Percentiles rank a stretch among this genome's conserved stretches.
phyloP scores from a whole-genome alignment of 2,888 invertebrate genomes.

The Scaptomyza tumidula region DNA sequence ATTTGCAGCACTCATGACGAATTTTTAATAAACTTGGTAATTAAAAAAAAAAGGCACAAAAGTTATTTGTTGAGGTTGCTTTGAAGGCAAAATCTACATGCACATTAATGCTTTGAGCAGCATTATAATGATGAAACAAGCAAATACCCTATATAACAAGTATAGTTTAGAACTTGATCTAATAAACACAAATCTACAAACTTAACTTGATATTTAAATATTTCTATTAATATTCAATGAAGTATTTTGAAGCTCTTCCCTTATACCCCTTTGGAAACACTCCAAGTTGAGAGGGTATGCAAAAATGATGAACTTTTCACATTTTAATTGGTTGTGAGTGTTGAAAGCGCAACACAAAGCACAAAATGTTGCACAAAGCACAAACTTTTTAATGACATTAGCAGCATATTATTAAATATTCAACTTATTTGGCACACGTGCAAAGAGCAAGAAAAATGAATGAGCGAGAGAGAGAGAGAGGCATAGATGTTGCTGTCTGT shows the following conservation, averaged over 20 bases:
- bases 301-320: slow-evolving; percentile 57
- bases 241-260: no score
- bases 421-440: slow-evolving; percentile 36
- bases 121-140: not conserved
- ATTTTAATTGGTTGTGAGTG: slow-evolving; percentile 65
- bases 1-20: no score
- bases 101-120: no score
- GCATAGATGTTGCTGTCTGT: not conserved
- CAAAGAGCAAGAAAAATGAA: not conserved
- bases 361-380: slow-evolving; percentile 59
- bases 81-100: no score
- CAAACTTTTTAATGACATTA: slow-evolving; percentile 76
- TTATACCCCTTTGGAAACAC: no score
- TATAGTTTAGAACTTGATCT: no score
- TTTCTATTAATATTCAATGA: not conserved
- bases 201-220: not conserved
- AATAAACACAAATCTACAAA: not conserved
- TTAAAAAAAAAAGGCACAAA: not conserved
- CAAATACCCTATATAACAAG: not conserved
- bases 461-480: not conserved
- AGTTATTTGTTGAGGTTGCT: not conserved
- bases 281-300: not conserved
- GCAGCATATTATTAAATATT: slow-evolving; percentile 61
- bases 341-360: slow-evolving; percentile 38
- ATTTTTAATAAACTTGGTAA: not conserved